Conservation (phyloP, 2,113 vertebrate species). For the Pundamilia nyererei region DNA sequence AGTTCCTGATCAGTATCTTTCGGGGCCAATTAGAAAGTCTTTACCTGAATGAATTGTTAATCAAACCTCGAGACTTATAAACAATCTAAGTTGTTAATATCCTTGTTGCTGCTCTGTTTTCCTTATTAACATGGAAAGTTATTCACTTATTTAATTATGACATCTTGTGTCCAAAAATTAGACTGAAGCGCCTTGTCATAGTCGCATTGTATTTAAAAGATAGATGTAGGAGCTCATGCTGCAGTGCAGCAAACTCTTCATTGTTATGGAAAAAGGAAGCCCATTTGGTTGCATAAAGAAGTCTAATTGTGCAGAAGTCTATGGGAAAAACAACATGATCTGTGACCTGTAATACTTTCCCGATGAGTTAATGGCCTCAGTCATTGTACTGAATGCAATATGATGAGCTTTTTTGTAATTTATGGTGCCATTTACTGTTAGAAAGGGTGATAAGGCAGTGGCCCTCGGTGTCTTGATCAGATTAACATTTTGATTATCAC, state of each 20-base stretch:
- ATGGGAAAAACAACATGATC: not conserved
- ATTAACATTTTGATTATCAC: not conserved
- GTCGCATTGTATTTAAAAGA: not conserved
- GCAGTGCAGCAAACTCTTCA: not conserved
- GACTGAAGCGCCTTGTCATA: not conserved
- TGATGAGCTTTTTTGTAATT: not conserved
- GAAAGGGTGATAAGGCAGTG: not conserved
- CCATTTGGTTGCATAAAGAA: not conserved
- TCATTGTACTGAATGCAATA: not conserved
- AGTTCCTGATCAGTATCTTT: constrained; percentile 15
- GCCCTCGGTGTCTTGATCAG: not conserved
- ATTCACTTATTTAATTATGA: not conserved
- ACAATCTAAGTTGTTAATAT: not conserved
- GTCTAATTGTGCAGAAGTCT: not conserved
- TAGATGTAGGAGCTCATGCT: not conserved
- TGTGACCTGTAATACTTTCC: not conserved
- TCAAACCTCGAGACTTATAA: constrained; percentile 6
- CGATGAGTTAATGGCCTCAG: not conserved
- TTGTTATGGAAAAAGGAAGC: not conserved
- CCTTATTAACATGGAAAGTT: not conserved
- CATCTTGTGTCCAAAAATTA: not conserved
- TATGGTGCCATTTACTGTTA: not conserved
- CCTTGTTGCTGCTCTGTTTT: not conserved
- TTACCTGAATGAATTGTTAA: constrained; percentile 16
- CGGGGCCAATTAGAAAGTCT: constrained; percentile 5